Evolutionary conservation across 2,797 vertebrate genomes (phyloP).

Genomic region (Aselliscus stoliczkanus): DNA sequence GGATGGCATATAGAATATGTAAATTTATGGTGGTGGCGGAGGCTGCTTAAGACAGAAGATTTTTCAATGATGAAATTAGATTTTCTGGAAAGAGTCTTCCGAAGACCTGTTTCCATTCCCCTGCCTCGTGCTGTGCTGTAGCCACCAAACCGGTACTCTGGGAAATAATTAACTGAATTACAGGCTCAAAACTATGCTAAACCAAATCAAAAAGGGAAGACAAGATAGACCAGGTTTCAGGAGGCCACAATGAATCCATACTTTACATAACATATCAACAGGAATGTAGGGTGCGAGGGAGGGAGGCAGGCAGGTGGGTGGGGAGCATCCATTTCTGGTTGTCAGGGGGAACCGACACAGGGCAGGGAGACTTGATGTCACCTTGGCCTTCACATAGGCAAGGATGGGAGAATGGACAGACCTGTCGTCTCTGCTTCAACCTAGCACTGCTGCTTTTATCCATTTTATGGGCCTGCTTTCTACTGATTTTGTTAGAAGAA

Average conservation of each 20-base stretch:
- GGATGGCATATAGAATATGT: slow-evolving; percentile 51
- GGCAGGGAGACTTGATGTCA: fast-evolving
- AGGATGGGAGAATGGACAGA: not conserved
- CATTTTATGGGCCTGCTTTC: too few species aligned
- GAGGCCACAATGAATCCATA: slow-evolving; percentile 11
- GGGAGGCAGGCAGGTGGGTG: fast-evolving
- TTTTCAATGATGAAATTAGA: slow-evolving; percentile 72
- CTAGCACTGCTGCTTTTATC: fast-evolving
- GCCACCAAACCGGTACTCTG: not conserved
- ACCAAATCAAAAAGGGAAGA: not conserved
- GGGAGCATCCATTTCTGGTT: fast-evolving
- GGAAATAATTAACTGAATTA: slow-evolving; percentile 56
- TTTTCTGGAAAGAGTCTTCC: slow-evolving; percentile 51
- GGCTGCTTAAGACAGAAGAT: slow-evolving; percentile 73
- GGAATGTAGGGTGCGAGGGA: not conserved
- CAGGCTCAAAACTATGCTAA: not conserved
- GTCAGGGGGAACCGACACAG: fast-evolving
- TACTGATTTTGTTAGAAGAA: not conserved
- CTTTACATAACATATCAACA: not conserved
- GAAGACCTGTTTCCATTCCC: slow-evolving; percentile 37
- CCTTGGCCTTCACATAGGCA: fast-evolving
- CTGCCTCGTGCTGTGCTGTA: not conserved
- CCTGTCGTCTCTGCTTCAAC: not conserved
- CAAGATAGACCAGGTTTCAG: not conserved
- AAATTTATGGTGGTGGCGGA: slow-evolving; percentile 57